Conservation (phyloP, 2,888 invertebrate genomes). For the Rhynchonema sp. region DNA sequence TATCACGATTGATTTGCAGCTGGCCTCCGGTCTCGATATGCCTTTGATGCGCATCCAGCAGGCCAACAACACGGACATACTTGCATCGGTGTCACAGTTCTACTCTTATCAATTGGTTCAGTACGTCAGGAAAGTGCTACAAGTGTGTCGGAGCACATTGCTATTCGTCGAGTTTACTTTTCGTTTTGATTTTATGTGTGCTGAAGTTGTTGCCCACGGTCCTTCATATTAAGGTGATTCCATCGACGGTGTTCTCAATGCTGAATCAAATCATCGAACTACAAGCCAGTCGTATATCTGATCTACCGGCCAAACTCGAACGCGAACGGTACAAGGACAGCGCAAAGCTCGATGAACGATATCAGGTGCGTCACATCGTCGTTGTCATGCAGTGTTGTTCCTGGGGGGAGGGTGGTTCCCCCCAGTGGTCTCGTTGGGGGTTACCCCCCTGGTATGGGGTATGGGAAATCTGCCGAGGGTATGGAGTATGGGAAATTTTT, state of each 20-base stretch:
- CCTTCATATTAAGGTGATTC: slow-evolving; percentile 55
- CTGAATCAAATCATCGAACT: slow-evolving; percentile 70
- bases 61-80: slow-evolving; percentile 60
- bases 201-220: no score
- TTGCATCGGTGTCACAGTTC: slow-evolving; percentile 54
- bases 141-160: no score
- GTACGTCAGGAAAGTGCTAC: slow-evolving; percentile 71
- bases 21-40: slow-evolving; percentile 79
- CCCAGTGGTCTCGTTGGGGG: no score
- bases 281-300: slow-evolving; percentile 59
- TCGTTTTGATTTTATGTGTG: no score
- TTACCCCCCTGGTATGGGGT: no score
- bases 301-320: slow-evolving; percentile 74
- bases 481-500: no score
- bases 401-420: no score
- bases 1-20: no score
- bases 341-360: slow-evolving; percentile 71
- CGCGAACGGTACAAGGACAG: slow-evolving; percentile 79
- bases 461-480: no score
- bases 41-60: slow-evolving; percentile 80
- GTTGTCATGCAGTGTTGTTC: not conserved
- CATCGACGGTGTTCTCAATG: slow-evolving; percentile 75
- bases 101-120: slow-evolving; percentile 59
- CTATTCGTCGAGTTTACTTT: no score
- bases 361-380: slow-evolving; percentile 33